A percentile compares a stretch with the other conserved stretches of the same genome.
Evolutionary conservation across 2,888 invertebrate genomes (phyloP).

Genomic region (Exocentrus adspersus): DNA sequence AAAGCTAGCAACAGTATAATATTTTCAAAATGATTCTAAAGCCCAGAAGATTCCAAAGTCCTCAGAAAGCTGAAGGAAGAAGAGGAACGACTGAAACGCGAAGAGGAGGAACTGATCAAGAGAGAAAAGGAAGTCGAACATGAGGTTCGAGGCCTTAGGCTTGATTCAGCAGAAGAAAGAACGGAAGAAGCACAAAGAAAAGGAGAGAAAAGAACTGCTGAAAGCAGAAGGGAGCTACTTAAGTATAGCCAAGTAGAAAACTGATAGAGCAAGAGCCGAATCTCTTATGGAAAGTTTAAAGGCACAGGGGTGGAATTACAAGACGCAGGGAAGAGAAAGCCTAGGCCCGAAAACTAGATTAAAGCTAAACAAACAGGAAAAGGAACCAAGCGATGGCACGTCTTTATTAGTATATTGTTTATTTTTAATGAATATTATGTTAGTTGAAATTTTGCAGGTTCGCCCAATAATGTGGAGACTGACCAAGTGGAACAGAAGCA

Average conservation of each 20-base stretch:
- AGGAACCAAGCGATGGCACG: constrained; percentile 64
- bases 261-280: constrained; percentile 87
- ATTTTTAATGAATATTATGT: too few species aligned
- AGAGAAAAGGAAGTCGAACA: constrained; percentile 84
- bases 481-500: constrained; percentile 43
- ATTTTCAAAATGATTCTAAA: too few species aligned
- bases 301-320: constrained; percentile 89
- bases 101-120: constrained; percentile 86
- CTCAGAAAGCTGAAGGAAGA: constrained; percentile 90
- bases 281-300: constrained; percentile 89
- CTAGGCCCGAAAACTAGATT: constrained; percentile 79
- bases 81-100: constrained; percentile 77
- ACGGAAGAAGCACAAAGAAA: constrained; percentile 91
- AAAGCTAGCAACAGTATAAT: too few species aligned
- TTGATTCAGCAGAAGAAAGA: constrained; percentile 83
- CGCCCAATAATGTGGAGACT: constrained; percentile 20
- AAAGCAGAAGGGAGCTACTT: constrained; percentile 97
- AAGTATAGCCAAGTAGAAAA: constrained; percentile 92
- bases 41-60: constrained; percentile 88
- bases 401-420: too few species aligned
- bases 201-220: constrained; percentile 91
- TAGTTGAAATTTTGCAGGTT: neutral
- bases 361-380: constrained; percentile 74
- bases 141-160: constrained; percentile 75
- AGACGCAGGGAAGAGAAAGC: constrained; percentile 71